These are phyloP conservation scores for Anser cygnoides DNA, from an alignment of 2,113 vertebrate genomes.

Conservation along the genomic window DNA sequence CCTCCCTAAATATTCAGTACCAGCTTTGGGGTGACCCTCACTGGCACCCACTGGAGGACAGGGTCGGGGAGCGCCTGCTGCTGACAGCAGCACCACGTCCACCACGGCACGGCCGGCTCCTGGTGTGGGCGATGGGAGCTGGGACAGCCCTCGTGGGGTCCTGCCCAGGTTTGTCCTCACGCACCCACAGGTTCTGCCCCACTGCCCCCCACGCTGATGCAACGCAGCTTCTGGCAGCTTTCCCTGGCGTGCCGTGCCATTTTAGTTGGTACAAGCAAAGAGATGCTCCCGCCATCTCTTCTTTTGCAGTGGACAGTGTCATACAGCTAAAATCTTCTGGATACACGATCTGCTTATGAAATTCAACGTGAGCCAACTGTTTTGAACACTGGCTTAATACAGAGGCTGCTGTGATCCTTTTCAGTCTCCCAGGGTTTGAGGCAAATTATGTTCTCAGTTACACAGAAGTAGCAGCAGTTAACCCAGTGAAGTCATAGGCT, in stretches of 20 bases:
- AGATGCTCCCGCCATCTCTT: not conserved
- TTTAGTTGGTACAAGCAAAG: not conserved
- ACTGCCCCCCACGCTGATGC: accelerated
- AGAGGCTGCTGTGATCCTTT: constrained; percentile 45
- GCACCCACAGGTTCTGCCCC: not conserved
- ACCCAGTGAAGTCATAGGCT: constrained; percentile 33
- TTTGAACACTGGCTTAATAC: constrained; percentile 33
- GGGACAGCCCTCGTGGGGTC: not conserved
- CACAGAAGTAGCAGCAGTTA: constrained; percentile 48
- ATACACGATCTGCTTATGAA: constrained; percentile 24
- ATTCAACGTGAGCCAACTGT: constrained; percentile 37
- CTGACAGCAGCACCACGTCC: not conserved
- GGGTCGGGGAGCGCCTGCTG: accelerated
- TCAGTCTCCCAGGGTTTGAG: constrained; percentile 34
- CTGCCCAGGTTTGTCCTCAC: not conserved
- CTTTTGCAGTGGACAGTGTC: not conserved
- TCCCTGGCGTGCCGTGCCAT: not conserved
- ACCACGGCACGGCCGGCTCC: not conserved
- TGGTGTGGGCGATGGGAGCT: not conserved
- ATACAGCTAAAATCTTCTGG: constrained; percentile 14
- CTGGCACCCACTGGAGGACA: not conserved
- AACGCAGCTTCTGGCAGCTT: not conserved
- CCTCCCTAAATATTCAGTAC: not conserved
- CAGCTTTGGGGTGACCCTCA: accelerated
- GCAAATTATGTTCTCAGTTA: constrained; percentile 59